Evolutionary conservation across 2,888 invertebrate species (phyloP), one percentile per base, ranked within the genome.

Genomic region (Tetranychus piercei): DNA sequence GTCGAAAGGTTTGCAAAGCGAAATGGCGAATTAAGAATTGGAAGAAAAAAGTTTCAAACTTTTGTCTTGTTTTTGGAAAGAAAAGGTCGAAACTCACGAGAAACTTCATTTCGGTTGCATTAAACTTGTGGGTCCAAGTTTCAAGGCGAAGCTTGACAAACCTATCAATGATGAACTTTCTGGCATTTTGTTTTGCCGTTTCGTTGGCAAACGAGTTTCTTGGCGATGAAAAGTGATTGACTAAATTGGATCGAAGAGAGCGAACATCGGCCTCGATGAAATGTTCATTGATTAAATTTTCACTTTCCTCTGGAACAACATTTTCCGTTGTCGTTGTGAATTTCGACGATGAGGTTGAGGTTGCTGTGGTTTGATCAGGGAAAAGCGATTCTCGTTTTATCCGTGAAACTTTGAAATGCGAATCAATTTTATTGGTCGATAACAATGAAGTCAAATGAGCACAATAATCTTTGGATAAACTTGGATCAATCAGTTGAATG

Each of bases 121-220:
- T 69, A 15, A 69, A 69, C 8, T 23, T 20, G 34, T 69, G 69
- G 0, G 69, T 69, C 69, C 69, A 69, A 20, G 69, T 69, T 69
- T 69, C 69, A 15, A 69, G 69, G 6, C 69, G n/a, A 11, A 69
- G 34, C 20, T 69, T 69, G 69, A 69, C 69, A 69, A 69, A 69
- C 22, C 23, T 69, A n/a, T 69, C 69, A 11, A 69, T 69, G 22
- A 69, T 69, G 11, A 69, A 18, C 20, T 22, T 18, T 6, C 34
- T 18, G 1, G 11, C 20, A 69, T 20, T 69, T 23, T 69, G 22
- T 69, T 69, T 69, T 5, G 22, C 11, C 20, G 69, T 69, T 20
- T 23, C 22, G 23, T 69, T 69, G 69, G 69, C 69, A 69, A 69
- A 69, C 11, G 69, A 69, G 20, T 69, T 69, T 11, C 69, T 18